phyloP scores from a whole-genome alignment of 2,113 vertebrate genomes.

The Tauraco erythrolophus region DNA sequence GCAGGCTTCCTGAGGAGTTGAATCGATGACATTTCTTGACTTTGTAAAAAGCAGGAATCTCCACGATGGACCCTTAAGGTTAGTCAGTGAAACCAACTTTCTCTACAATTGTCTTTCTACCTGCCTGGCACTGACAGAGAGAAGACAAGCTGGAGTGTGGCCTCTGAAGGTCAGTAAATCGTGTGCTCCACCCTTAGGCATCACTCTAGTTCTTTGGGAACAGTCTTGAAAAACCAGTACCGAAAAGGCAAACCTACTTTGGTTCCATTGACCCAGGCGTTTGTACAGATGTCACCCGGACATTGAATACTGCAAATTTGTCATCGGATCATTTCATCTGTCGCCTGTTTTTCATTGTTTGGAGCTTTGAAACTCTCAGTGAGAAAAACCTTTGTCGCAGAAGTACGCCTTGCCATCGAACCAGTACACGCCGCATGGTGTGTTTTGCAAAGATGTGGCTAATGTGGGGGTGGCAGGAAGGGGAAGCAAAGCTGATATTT shows the following conservation, averaged over 20 bases:
- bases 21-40: not conserved
- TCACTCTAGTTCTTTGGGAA: not conserved
- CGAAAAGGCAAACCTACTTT: not conserved
- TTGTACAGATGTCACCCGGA: not conserved
- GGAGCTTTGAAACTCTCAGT: not conserved
- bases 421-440: not conserved
- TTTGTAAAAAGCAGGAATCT: not conserved
- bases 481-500: slow-evolving; percentile 29
- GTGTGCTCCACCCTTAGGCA: not conserved
- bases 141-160: not conserved
- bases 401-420: not conserved
- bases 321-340: not conserved
- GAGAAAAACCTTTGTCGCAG: not conserved
- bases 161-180: not conserved
- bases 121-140: not conserved
- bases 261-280: not conserved
- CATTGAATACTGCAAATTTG: not conserved
- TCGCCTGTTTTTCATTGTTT: not conserved
- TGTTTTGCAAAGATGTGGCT: slow-evolving; percentile 26
- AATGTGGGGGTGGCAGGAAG: slow-evolving; percentile 17
- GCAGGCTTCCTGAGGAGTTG: not conserved
- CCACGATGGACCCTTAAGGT: not conserved
- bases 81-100: not conserved
- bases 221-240: not conserved
- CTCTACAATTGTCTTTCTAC: not conserved